Conservation (phyloP, 2,888 invertebrate species). For the Lycia hirtaria region DNA sequence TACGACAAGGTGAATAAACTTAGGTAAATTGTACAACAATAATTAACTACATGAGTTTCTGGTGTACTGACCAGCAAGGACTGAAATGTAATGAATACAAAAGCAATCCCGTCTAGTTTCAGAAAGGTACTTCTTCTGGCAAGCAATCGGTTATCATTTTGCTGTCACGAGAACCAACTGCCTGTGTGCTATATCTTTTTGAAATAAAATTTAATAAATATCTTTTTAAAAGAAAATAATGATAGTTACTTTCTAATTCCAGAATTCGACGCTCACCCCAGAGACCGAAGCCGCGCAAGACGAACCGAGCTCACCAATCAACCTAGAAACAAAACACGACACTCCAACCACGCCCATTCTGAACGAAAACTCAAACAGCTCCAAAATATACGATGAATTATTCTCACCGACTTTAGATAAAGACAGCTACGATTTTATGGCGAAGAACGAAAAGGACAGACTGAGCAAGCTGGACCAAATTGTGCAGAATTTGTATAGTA, state of each 20-base stretch:
- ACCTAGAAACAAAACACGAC: conserved; percentile 60
- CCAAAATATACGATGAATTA: conserved; percentile 57
- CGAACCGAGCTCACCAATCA: conserved; percentile 55
- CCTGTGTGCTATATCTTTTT: neutral
- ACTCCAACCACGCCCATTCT: conserved; percentile 47
- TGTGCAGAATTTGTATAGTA: conserved; percentile 77
- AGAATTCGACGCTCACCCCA: conserved; percentile 71
- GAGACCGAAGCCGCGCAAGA: conserved; percentile 56
- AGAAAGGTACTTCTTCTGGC: no score
- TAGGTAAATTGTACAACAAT: no score
- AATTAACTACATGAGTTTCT: no score
- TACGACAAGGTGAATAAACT: no score
- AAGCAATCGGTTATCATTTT: no score
- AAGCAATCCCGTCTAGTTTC: no score
- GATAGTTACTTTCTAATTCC: conserved; percentile 36
- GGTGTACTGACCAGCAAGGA: no score
- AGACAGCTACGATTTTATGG: conserved; percentile 49
- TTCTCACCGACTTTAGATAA: conserved; percentile 54
- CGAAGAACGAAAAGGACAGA: conserved; percentile 68
- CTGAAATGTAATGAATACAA: no score
- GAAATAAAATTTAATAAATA: no score
- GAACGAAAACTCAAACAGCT: conserved; percentile 58
- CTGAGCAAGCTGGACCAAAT: conserved; percentile 79
- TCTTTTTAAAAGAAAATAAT: no score
- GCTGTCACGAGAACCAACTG: no score